Evolutionary conservation across 2,797 vertebrate species (phyloP).

Genomic region (Chaetophractus vellerosus): DNA sequence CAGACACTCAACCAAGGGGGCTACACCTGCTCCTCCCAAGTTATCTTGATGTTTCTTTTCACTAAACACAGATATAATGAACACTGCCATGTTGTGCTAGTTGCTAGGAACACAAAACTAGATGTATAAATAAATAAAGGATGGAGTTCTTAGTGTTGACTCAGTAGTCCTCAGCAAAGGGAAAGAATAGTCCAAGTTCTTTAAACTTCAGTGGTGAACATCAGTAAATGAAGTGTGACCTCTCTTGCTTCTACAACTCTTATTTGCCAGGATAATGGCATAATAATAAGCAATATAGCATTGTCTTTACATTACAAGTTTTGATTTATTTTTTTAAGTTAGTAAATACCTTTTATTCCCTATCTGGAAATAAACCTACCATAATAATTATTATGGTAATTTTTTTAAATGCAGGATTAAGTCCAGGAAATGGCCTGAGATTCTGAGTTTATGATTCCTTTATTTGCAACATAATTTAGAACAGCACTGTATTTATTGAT

Average conservation of each 20-base stretch:
- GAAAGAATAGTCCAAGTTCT: neutral
- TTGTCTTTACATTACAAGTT: neutral
- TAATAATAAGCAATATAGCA: neutral
- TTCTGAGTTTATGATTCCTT: neutral
- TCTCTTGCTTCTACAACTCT: neutral
- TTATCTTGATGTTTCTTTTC: constrained; percentile 28
- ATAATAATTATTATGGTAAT: constrained; percentile 44
- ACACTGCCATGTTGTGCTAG: neutral
- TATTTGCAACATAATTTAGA: neutral
- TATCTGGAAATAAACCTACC: constrained; percentile 38
- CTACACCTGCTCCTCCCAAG: neutral
- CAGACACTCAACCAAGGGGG: too few relatives aligned
- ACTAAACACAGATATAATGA: neutral
- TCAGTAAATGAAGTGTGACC: neutral
- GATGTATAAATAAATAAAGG: neutral
- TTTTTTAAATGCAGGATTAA: neutral
- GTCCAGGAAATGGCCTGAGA: neutral
- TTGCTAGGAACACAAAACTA: neutral
- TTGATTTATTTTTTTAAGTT: constrained; percentile 50
- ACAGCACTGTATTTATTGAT: neutral
- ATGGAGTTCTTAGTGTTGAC: neutral
- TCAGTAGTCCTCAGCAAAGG: neutral
- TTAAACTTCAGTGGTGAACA: neutral
- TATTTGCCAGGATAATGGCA: neutral
- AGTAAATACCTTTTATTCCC: neutral